phyloP scores from a whole-genome alignment of 2,113 vertebrate species.

The Lonchura striata region DNA sequence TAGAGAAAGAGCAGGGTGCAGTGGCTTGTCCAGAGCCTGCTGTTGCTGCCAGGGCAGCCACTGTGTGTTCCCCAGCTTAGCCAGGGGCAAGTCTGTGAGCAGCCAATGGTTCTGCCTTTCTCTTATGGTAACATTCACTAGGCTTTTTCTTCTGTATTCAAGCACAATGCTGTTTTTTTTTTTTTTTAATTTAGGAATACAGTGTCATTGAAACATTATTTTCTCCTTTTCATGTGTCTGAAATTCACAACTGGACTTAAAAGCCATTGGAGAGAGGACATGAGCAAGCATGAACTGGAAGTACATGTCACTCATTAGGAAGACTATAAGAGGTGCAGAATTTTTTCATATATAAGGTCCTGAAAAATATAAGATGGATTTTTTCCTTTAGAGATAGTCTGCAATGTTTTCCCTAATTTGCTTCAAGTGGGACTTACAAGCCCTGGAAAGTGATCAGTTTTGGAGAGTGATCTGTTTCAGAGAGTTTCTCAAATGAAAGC shows the following conservation, averaged over 20 bases:
- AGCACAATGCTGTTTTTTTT: too few species aligned
- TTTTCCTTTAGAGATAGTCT: background rate
- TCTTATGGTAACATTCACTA: background rate
- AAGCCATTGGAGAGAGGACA: background rate
- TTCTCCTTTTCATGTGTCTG: background rate
- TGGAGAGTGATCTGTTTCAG: background rate
- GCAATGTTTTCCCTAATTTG: background rate
- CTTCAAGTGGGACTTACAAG: background rate
- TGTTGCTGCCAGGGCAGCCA: too few species aligned
- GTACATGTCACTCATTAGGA: background rate
- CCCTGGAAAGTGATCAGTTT: background rate
- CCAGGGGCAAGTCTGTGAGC: background rate
- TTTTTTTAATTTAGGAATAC: too few species aligned
- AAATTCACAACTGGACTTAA: background rate
- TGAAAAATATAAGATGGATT: background rate
- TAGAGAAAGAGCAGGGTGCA: background rate
- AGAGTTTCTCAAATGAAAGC: background rate
- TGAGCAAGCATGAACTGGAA: background rate
- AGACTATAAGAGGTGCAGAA: background rate
- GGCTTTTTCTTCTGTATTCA: background rate
- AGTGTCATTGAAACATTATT: background rate
- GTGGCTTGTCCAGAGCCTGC: background rate
- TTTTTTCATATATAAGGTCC: background rate
- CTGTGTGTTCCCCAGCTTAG: rapidly evolving
- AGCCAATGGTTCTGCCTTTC: background rate